Percentiles rank a stretch among this genome's conserved stretches.
phyloP scores from a whole-genome alignment of 1,140 invertebrate species.

The Pseudoatta argentina region DNA sequence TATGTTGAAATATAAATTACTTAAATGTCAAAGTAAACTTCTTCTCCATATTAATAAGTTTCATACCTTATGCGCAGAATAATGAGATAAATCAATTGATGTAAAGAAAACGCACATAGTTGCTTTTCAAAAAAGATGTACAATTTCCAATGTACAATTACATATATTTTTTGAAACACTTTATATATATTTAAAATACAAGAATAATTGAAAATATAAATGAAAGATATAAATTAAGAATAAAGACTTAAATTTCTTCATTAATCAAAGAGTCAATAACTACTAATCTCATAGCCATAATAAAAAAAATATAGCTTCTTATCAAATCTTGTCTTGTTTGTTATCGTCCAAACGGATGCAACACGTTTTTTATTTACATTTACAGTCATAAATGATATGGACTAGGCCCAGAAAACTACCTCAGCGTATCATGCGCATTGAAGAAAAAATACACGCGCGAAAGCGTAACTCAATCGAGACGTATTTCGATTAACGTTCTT shows the following conservation, averaged over 20 bases:
- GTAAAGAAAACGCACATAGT: too few relatives aligned
- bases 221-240: background rate
- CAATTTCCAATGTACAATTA: too few relatives aligned
- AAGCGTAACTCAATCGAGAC: constrained; percentile 56
- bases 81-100: too few relatives aligned
- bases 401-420: constrained; percentile 34
- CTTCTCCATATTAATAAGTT: background rate
- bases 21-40: background rate
- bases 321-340: background rate
- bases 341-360: background rate
- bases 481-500: constrained; percentile 40
- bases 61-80: background rate
- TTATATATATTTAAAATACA: background rate
- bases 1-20: background rate
- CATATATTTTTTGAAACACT: too few relatives aligned
- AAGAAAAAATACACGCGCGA: constrained; percentile 50
- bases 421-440: constrained; percentile 28
- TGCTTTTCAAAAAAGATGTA: too few relatives aligned
- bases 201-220: background rate
- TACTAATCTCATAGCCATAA: background rate
- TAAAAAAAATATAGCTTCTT: constrained; percentile 3
- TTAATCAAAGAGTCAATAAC: background rate
- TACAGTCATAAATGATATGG: background rate
- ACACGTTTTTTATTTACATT: background rate
- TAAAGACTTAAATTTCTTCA: background rate